Evolutionary conservation across 2,888 invertebrate species (phyloP), one percentile per base, ranked within the genome.

Genomic region (Falcaria lacertinaria): DNA sequence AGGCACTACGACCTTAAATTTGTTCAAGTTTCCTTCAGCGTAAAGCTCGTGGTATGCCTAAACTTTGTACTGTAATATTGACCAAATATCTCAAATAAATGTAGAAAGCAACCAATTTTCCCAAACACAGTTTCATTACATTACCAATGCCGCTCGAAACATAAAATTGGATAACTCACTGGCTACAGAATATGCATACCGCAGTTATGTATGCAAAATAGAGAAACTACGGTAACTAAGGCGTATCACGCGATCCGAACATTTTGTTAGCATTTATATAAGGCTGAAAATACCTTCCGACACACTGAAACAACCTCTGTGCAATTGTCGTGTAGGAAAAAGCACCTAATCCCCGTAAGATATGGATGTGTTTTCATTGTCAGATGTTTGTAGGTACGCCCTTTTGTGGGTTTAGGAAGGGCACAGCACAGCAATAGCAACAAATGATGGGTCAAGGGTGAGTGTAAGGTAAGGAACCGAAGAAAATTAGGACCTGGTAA

Each of bases 261-360:
- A 87, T 88, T 88, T 86, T 82, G 84, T 84, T 83, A 82, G 67
- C 82, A 82, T 85, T 82, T 78, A 83, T 80, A 83, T 80, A 79
- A 76, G 63, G 63, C 62, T 64, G 68, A 62, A 50, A 74, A 69
- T 69, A 64, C 54, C 51, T 48, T 33, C 47, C 22, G 28, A 42
- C 43, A 34, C 17, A 40, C 42, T 38, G 42, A 55, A 73, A 69
- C 57, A 64, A 54, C 64, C 50, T 55, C 69, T 28, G 28, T 28
- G 28, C 28, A 28, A 11, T 28, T 11, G 8, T 11, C 7, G 28
- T 11, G 11, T 8, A 11, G 28, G 11, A 28, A 28, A 28, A 28
- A 7, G 2, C 11, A 28, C 28, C 28, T 11, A 50, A 51, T 44
- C 37, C 37, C 8, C 22, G 37, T 22, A 15, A 37, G 32, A 16